Evolutionary conservation across 2,113 vertebrate species (phyloP).

Genomic region (Urocolius indicus): DNA sequence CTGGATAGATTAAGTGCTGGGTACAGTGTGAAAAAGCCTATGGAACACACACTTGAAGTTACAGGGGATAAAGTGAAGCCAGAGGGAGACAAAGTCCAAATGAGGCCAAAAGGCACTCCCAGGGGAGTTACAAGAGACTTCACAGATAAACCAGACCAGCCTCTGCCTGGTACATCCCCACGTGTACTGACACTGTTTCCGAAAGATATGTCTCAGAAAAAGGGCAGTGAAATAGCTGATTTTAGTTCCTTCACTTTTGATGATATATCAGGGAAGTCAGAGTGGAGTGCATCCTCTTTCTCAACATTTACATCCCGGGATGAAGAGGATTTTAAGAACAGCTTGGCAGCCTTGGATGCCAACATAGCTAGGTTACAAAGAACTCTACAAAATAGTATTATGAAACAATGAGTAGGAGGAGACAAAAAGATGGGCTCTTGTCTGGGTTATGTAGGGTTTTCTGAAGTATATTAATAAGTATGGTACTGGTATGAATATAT

Average conservation of each 20-base stretch:
- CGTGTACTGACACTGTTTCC: background rate
- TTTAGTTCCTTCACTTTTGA: constrained; percentile 74
- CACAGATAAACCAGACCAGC: background rate
- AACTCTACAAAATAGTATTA: constrained; percentile 80
- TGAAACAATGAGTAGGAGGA: constrained; percentile 71
- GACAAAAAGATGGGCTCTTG: background rate
- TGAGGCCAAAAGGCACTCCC: constrained; percentile 52
- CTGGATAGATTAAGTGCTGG: background rate
- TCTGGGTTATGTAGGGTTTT: background rate
- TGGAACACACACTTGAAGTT: constrained; percentile 5
- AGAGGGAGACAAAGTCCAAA: constrained; percentile 45
- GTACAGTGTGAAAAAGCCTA: background rate
- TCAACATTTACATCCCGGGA: constrained; percentile 89
- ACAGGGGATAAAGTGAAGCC: background rate
- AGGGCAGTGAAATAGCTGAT: constrained; percentile 1
- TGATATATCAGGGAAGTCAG: constrained; percentile 74
- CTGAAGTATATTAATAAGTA: background rate
- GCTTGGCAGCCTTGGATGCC: constrained; percentile 90
- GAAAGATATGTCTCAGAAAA: background rate
- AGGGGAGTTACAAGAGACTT: background rate
- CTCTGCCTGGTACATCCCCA: background rate
- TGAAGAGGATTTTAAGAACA: constrained; percentile 88
- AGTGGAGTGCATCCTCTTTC: constrained; percentile 83
- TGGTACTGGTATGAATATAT: background rate
- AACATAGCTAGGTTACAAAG: constrained; percentile 90